Evolutionary conservation across 2,888 invertebrate genomes (phyloP), one percentile per base, ranked within the genome.

Genomic region (Tenthredo distinguenda): DNA sequence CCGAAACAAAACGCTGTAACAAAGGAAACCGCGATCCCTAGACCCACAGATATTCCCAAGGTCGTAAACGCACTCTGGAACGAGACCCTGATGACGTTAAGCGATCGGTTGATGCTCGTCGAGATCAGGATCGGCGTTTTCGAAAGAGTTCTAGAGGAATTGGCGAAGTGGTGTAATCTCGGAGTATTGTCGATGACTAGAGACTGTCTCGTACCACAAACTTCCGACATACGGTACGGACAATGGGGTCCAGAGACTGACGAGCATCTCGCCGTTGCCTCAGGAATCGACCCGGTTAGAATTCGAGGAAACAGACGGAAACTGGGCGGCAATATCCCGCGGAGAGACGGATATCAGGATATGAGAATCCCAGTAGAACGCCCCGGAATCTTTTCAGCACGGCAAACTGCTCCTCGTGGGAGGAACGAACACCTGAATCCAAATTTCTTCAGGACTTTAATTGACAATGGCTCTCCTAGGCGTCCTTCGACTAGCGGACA

Each of bases 201-300:
- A 26, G 37, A 81, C 26, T 81, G 81, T 26, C 15, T 81, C 21
- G n/a, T 31, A 0, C 31, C 77, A 7, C 77, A 77, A 55, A 18
- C 12, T 5, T 34, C 77, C 5, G 55, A 31, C 7, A 18, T 55
- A 31, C 31, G n/a, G 34, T 50, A 31, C 9, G 55, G 55, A 26
- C 37, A 12, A 6, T 5, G 40, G 81, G 2, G 62, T 15, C 26
- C 21, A 40, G 81, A 81, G 26, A 6, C 62, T 12, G 81, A 81
- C 10, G 81, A 81, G 40, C 58, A 40, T 18, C 62, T 81, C 12
- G 81, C 62, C 5, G 37, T 81, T 81, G 81, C 81, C 40, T 81
- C 81, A 12, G 81, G 37, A 62, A 21, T 81, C 15, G 62, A 81
- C 15, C n/a, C 62, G 15, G 81, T 81, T 1, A 58, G 21, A 55